Conservation (phyloP, 2,888 invertebrate genomes). For the Synanthedon andrenaeformis region DNA sequence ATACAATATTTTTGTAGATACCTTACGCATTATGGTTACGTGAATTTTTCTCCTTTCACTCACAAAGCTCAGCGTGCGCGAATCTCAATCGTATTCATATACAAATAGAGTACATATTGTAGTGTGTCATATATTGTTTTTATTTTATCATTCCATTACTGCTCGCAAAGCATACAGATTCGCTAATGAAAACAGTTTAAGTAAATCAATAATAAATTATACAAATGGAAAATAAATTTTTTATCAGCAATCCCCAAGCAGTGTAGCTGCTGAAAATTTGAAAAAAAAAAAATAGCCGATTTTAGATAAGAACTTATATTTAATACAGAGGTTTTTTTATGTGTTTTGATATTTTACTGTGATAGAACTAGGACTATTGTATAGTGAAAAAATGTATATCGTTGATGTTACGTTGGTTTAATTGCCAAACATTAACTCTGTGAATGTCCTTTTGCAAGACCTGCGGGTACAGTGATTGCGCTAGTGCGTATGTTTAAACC, state of each 20-base stretch:
- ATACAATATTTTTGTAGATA: slow-evolving; percentile 2
- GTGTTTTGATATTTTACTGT: slow-evolving; percentile 62
- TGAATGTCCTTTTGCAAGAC: too few relatives aligned
- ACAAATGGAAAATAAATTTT: too few relatives aligned
- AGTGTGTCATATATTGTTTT: slow-evolving; percentile 20
- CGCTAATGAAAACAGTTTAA: background rate
- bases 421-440: too few relatives aligned
- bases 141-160: slow-evolving; percentile 43
- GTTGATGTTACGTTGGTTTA: background rate
- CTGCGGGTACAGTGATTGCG: too few relatives aligned
- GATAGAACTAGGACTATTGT: slow-evolving; percentile 58
- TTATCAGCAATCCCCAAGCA: too few relatives aligned
- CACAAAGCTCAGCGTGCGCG: slow-evolving; percentile 23
- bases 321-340: slow-evolving; percentile 10
- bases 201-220: too few relatives aligned
- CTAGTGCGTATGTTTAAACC: too few relatives aligned
- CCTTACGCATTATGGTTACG: too few relatives aligned
- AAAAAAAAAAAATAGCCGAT: too few relatives aligned
- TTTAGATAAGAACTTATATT: background rate
- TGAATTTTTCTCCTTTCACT: too few relatives aligned
- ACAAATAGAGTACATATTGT: slow-evolving; percentile 11
- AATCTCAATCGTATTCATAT: slow-evolving; percentile 26
- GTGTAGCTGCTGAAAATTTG: too few relatives aligned
- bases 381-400: slow-evolving; percentile 1
- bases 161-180: slow-evolving; percentile 10